Percentiles rank a stretch among this genome's conserved stretches.
phyloP scores from a whole-genome alignment of 1,140 invertebrate species.

The Mya arenaria region DNA sequence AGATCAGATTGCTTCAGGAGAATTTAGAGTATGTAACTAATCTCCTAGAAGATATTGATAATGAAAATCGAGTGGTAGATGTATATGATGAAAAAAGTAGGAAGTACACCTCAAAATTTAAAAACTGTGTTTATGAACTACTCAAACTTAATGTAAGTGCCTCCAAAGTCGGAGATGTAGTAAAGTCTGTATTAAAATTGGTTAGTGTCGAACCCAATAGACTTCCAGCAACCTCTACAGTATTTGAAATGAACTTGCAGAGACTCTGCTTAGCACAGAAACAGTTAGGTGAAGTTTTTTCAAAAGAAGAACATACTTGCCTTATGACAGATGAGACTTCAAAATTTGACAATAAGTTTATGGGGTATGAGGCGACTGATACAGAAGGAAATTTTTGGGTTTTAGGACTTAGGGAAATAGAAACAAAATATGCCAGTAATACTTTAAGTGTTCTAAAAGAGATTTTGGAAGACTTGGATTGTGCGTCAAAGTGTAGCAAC shows the following conservation, averaged over 20 bases:
- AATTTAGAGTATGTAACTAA: conserved; percentile 11
- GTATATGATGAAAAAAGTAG: conserved; percentile 14
- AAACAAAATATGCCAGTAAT: conserved; percentile 18
- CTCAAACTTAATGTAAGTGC: conserved; percentile 31
- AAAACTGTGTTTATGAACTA: conserved; percentile 19
- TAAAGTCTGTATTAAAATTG: conserved; percentile 23
- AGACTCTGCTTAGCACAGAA: conserved; percentile 9
- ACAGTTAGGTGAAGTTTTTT: conserved; percentile 28
- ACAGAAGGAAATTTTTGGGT: conserved; percentile 16
- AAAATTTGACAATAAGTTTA: conserved; percentile 29
- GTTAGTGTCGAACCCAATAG: conserved; percentile 11
- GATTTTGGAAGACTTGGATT: conserved; percentile 14
- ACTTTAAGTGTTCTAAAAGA: background rate
- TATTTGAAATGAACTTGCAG: conserved; percentile 31
- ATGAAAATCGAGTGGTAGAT: background rate
- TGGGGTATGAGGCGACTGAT: conserved; percentile 24
- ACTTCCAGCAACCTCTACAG: conserved; percentile 11
- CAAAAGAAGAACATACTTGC: conserved; percentile 5
- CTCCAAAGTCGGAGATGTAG: conserved; percentile 31
- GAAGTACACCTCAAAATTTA: background rate
- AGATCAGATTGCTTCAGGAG: background rate
- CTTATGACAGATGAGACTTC: conserved; percentile 24
- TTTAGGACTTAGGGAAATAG: conserved; percentile 14
- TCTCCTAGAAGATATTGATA: conserved; percentile 4
- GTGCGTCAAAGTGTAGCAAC: background rate